A percentile compares a stretch with the other conserved stretches of the same genome.
phyloP scores from a whole-genome alignment of 1,140 invertebrate genomes.

The Orchestia grillus region DNA sequence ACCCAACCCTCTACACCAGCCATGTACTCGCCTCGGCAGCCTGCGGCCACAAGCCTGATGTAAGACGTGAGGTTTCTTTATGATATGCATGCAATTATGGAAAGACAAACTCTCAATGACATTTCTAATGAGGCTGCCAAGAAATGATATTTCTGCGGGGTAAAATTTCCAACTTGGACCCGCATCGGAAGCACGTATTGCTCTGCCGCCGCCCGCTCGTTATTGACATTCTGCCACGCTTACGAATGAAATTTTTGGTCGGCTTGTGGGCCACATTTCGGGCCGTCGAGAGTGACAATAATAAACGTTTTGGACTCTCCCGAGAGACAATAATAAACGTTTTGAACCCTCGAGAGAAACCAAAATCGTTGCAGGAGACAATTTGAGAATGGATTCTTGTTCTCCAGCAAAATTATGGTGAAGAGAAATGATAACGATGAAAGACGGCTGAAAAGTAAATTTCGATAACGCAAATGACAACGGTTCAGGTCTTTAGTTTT shows the following conservation, averaged over 20 bases:
- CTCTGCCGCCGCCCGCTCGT: not conserved
- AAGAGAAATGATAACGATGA: not conserved
- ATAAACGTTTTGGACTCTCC: not conserved
- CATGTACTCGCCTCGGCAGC: not conserved
- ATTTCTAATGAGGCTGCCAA: constrained; percentile 31
- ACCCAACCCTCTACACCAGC: not conserved
- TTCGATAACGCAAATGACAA: not conserved
- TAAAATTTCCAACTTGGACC: not conserved
- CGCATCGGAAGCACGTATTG: not conserved
- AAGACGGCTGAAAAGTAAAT: no score
- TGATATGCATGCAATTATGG: not conserved
- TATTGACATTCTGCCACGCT: not conserved
- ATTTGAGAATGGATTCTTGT: not conserved
- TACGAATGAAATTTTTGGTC: not conserved
- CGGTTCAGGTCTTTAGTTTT: not conserved
- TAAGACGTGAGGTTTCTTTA: not conserved
- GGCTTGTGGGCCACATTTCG: not conserved
- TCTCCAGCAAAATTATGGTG: not conserved
- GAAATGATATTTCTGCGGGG: not conserved
- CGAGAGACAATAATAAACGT: not conserved
- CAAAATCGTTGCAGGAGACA: not conserved
- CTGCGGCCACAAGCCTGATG: not conserved
- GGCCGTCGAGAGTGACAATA: not conserved
- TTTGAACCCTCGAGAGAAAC: not conserved
- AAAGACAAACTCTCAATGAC: not conserved